These are phyloP conservation scores for Vulpes vulpes DNA, from an alignment of 2,113 vertebrate genomes.

Conservation along the genomic window DNA sequence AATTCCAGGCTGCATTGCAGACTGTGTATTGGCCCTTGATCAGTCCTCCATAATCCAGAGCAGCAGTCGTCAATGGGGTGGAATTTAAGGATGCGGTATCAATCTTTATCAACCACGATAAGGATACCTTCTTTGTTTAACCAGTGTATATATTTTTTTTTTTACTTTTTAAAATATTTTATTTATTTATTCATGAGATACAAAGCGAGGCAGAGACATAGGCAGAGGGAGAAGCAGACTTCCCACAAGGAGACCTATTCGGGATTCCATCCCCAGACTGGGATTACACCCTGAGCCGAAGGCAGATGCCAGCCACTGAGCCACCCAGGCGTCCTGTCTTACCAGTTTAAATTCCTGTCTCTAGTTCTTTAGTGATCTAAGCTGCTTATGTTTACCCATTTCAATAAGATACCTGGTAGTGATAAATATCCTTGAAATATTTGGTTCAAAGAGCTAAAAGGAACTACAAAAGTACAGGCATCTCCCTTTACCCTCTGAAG, in stretches of 20 bases:
- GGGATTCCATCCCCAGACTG: no score
- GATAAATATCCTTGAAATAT: conserved; percentile 16
- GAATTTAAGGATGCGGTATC: neutral
- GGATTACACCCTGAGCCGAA: no score
- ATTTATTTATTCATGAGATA: no score
- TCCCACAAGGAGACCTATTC: no score
- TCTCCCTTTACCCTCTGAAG: neutral
- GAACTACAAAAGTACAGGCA: neutral
- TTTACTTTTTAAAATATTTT: no score
- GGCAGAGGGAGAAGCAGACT: no score
- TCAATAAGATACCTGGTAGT: neutral
- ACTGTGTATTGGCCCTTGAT: neutral
- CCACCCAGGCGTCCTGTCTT: neutral
- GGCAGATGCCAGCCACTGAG: no score
- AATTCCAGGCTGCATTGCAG: neutral
- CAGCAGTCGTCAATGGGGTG: neutral
- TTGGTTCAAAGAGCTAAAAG: neutral
- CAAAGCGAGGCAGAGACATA: no score
- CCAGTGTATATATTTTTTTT: neutral
- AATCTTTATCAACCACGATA: neutral
- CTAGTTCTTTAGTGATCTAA: neutral
- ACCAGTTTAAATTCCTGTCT: neutral
- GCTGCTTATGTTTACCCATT: neutral
- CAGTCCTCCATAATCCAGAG: neutral
- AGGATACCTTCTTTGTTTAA: neutral